These are phyloP conservation scores for Drosophila orosa DNA, from an alignment of 1,140 invertebrate species.

Conservation along the genomic window DNA sequence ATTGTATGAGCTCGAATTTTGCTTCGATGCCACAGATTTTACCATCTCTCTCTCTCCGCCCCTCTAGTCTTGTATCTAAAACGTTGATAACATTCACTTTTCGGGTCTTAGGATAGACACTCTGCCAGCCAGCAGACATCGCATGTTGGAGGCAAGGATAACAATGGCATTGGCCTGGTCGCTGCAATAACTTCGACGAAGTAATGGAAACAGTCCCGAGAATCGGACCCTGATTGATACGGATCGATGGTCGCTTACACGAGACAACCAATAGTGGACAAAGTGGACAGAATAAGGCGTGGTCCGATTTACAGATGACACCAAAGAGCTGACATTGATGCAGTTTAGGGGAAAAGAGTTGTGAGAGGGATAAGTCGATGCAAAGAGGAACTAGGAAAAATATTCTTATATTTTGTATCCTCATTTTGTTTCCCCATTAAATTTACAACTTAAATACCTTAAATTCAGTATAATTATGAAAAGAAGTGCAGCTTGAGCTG, in stretches of 20 bases:
- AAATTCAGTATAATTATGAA: too few relatives aligned
- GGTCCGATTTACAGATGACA: constrained; percentile 24
- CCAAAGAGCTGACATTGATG: constrained; percentile 14
- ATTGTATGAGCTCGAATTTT: constrained; percentile 75
- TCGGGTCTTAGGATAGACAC: constrained; percentile 45
- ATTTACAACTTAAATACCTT: background rate
- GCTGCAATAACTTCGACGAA: constrained; percentile 69
- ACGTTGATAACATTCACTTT: constrained; percentile 67
- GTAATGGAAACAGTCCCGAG: constrained; percentile 30
- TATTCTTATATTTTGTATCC: too few relatives aligned
- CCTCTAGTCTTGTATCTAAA: constrained; percentile 57
- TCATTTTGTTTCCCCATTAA: background rate
- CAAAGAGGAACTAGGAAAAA: background rate
- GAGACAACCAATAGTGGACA: constrained; percentile 3
- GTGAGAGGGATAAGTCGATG: background rate
- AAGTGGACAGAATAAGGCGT: constrained; percentile 6
- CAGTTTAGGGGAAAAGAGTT: constrained; percentile 7
- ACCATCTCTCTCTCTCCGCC: background rate
- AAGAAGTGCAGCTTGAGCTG: background rate
- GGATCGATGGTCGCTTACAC: constrained; percentile 50
- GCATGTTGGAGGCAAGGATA: constrained; percentile 10
- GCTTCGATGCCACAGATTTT: constrained; percentile 48
- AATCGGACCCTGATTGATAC: constrained; percentile 60
- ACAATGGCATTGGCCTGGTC: constrained; percentile 52
- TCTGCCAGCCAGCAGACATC: constrained; percentile 18